A percentile compares a stretch with the other conserved stretches of the same genome.
Evolutionary conservation across 2,113 vertebrate genomes (phyloP).

Genomic region (Bos javanicus): DNA sequence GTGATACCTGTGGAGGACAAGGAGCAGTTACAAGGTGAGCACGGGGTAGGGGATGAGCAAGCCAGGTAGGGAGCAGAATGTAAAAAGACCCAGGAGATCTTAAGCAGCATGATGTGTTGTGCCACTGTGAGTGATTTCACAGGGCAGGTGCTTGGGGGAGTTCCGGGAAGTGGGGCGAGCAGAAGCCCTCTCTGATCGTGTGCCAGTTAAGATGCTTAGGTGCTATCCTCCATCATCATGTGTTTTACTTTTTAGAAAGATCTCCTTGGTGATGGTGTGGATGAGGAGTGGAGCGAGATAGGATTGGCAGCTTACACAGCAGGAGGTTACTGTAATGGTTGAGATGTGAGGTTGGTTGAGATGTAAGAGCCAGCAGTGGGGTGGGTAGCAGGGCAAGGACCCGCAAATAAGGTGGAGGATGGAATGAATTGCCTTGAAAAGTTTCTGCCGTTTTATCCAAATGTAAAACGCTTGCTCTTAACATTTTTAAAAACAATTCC

Average conservation of each 20-base stretch:
- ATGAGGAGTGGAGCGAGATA: not conserved
- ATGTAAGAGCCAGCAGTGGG: not conserved
- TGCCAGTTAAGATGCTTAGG: not conserved
- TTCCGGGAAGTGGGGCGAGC: not conserved
- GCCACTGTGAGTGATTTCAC: not conserved
- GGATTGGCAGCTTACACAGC: not conserved
- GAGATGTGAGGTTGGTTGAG: not conserved
- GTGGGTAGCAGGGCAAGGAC: not conserved
- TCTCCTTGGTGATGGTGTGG: not conserved
- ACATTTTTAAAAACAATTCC: not conserved
- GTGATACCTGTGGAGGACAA: not conserved
- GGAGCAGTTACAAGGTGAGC: not conserved
- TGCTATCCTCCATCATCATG: fast-evolving
- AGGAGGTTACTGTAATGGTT: not conserved
- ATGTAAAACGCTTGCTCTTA: not conserved
- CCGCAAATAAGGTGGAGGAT: not conserved
- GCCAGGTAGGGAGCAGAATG: not conserved
- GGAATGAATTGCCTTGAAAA: not conserved
- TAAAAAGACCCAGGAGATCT: not conserved
- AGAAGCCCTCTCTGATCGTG: not conserved
- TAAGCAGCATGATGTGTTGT: not conserved
- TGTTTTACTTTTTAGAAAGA: not conserved
- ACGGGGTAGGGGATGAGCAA: fast-evolving
- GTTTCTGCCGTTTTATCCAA: not conserved
- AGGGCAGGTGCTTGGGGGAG: not conserved